Base-by-base conservation (phyloP, 2,888 invertebrate species). In the Monochamus alternatus region DNA sequence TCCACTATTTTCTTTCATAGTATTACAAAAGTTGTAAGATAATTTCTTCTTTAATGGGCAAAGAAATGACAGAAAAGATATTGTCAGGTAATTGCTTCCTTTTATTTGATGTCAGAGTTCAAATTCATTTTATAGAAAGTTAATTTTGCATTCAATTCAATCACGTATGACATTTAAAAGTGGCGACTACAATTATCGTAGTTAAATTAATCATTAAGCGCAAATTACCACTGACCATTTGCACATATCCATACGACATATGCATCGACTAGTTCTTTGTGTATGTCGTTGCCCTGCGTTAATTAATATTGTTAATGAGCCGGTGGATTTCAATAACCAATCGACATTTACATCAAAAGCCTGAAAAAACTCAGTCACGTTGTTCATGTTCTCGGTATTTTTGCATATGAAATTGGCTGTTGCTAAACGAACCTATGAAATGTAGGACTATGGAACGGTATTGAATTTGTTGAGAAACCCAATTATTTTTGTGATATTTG, bases 261-360 rank as follows among this genome's bases (percentile, higher is more conserved):
- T 65, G 30, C 47, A 51, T 30, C 30, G 3, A 65, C 44, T 8
- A 38, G 7, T 1, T 38, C 30, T 44, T 44, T 47, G 47, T 47
- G 55, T 55, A 12, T 55, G 47, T 8, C 31, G 66, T 64, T 64
- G 58, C 43, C 65, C 52, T 63, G 47, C 30, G 69, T 75, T 75
- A 71, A 63, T 75, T 75, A 68, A 70, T 70, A 75, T 64, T 75
- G 63, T 75, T 73, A 73, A 73, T 73, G 73, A 73, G 73, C 32
- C 43, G n/a, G 66, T 73, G 73, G 73, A 67, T 73, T 73, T 58
- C 71, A 59, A 43, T 30, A 44, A 10, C 51, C 60, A 59, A 59
- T 38, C 69, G 69, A 69, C 69, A 69, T 69, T 69, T 59, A 69
- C 59, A 32, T 69, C 47, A 59, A 44, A 55, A 52, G 52, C n/a